phyloP scores from a whole-genome alignment of 1,140 invertebrate genomes.

The Helicoverpa armigera region DNA sequence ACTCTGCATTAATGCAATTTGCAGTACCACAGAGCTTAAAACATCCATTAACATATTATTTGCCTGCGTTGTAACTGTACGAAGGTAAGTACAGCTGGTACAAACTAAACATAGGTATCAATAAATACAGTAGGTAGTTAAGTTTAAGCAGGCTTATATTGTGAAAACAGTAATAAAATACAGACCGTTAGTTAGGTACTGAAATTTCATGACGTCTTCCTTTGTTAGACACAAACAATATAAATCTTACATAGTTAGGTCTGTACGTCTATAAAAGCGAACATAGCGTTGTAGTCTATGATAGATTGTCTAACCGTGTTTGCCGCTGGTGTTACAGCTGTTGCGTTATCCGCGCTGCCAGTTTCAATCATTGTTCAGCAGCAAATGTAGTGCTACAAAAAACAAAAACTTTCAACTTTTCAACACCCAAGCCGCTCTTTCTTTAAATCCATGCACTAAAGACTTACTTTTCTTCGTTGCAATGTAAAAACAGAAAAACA shows the following conservation, averaged over 20 bases:
- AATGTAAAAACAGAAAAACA: slow-evolving; percentile 40
- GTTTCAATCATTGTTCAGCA: slow-evolving; percentile 75
- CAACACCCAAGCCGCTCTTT: not conserved
- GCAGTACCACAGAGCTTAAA: too few species aligned
- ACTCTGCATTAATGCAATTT: too few species aligned
- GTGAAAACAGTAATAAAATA: too few species aligned
- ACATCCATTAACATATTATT: too few species aligned
- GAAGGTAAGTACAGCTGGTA: too few species aligned
- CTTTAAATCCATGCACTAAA: not conserved
- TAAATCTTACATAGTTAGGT: not conserved
- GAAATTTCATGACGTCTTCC: not conserved
- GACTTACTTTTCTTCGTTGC: not conserved
- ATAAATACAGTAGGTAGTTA: too few species aligned
- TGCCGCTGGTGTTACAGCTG: slow-evolving; percentile 60
- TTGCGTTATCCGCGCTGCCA: slow-evolving; percentile 67
- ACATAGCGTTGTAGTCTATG: slow-evolving; percentile 1
- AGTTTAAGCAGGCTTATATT: too few species aligned
- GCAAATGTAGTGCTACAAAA: slow-evolving; percentile 65
- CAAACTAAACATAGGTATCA: too few species aligned
- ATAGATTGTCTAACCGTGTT: slow-evolving; percentile 57
- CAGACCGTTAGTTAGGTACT: too few species aligned
- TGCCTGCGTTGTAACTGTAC: too few species aligned
- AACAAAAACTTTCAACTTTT: slow-evolving; percentile 30
- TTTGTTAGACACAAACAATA: not conserved
- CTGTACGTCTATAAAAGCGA: slow-evolving; percentile 1